A percentile compares a stretch with the other conserved stretches of the same genome.
These are phyloP conservation scores for Stegostoma tigrinum DNA, from an alignment of 2,113 vertebrate species.

Conservation along the genomic window DNA sequence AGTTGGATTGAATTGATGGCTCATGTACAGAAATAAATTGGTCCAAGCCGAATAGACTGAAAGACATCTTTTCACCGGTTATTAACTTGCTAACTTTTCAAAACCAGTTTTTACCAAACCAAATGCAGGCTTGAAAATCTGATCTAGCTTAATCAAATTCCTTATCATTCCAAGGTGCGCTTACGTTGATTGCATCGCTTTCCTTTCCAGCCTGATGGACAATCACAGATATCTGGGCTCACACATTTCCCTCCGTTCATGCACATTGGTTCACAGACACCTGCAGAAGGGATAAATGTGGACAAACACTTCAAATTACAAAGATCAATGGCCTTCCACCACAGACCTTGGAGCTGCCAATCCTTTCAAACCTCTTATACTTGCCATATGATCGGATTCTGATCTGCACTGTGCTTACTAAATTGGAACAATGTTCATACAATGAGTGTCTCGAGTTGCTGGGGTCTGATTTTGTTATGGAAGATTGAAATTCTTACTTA, in stretches of 20 bases:
- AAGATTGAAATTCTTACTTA: neutral
- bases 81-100: neutral
- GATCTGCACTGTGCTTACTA: neutral
- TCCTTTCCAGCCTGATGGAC: slow-evolving; percentile 59
- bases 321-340: slow-evolving; percentile 35
- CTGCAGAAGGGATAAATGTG: slow-evolving; percentile 46
- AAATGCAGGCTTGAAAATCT: neutral
- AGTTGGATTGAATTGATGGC: neutral
- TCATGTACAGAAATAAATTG: neutral
- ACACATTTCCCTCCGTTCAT: slow-evolving; percentile 65
- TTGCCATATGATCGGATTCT: slow-evolving; percentile 34
- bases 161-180: slow-evolving; percentile 39
- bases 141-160: neutral
- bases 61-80: neutral
- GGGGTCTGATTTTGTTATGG: neutral
- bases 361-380: slow-evolving; percentile 44
- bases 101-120: neutral
- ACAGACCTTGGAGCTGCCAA: slow-evolving; percentile 52
- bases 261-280: slow-evolving; percentile 66
- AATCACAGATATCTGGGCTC: slow-evolving; percentile 62
- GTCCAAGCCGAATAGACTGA: neutral
- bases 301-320: neutral
- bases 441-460: neutral
- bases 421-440: neutral
- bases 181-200: slow-evolving; percentile 58